Evolutionary conservation across 2,888 invertebrate genomes (phyloP).

Genomic region (Timema cristinae): DNA sequence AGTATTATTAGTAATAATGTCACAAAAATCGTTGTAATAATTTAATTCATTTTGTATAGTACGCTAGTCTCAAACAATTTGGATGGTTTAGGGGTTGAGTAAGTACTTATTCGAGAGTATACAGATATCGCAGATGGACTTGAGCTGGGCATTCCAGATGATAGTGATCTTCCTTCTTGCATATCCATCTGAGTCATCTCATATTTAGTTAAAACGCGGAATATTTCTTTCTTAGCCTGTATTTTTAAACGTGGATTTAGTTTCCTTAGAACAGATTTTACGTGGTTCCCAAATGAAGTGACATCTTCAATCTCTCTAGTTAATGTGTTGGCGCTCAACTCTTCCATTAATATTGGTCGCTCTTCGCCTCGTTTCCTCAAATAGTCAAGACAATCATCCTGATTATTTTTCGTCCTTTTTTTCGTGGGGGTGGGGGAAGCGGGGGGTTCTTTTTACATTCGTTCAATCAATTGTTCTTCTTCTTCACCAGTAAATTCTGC

Average conservation of each 20-base stretch:
- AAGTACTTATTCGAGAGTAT: not conserved
- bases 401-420: too few relatives aligned
- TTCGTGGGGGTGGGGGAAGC: too few relatives aligned
- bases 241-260: conserved; percentile 8
- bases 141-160: not conserved
- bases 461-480: too few relatives aligned
- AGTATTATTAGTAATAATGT: not conserved
- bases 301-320: not conserved
- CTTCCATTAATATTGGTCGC: not conserved
- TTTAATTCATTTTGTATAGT: conserved; percentile 9
- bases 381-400: conserved; percentile 2
- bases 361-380: not conserved
- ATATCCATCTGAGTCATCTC: not conserved
- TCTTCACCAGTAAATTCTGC: too few relatives aligned
- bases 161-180: not conserved
- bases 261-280: conserved; percentile 12
- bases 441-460: too few relatives aligned
- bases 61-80: not conserved
- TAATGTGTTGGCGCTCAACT: conserved; percentile 3
- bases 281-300: conserved; percentile 11
- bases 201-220: not conserved
- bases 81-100: conserved; percentile 7
- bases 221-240: conserved; percentile 10
- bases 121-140: not conserved
- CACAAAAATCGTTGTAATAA: conserved; percentile 3